Conservation (phyloP, 2,888 invertebrate species). For the Melinaea marsaeus region DNA sequence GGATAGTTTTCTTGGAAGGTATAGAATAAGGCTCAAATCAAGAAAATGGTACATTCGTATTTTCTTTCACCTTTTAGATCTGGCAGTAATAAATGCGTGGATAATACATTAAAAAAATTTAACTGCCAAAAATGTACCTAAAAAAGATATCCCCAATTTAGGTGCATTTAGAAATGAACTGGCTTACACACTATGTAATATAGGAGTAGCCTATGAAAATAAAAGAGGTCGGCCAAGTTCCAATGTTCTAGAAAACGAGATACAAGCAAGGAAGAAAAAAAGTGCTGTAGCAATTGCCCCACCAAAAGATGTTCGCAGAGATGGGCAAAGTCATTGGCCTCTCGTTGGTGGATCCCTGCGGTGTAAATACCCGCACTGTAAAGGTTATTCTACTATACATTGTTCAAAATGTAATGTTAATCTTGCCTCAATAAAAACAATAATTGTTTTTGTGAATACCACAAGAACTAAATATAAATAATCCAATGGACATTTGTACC, state of each 20-base stretch:
- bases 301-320: no score
- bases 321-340: no score
- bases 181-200: conserved; percentile 12
- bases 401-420: no score
- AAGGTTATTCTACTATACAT: no score
- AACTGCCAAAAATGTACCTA: conserved; percentile 28
- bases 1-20: conserved; percentile 6
- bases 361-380: no score
- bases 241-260: conserved; percentile 35
- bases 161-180: conserved; percentile 16
- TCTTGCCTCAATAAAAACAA: no score
- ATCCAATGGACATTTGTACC: no score
- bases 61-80: conserved; percentile 14
- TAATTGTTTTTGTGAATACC: no score
- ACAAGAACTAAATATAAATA: no score
- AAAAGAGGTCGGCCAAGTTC: conserved; percentile 18
- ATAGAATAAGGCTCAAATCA: conserved; percentile 10
- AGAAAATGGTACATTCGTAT: conserved; percentile 12
- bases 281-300: no score
- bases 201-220: conserved; percentile 7
- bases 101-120: conserved; percentile 14
- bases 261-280: conserved; percentile 39
- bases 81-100: conserved; percentile 16
- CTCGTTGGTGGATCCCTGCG: no score
- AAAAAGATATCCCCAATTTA: conserved; percentile 14